Conservation (phyloP, 2,888 invertebrate genomes). For the Tenthredo scrophulariae region DNA sequence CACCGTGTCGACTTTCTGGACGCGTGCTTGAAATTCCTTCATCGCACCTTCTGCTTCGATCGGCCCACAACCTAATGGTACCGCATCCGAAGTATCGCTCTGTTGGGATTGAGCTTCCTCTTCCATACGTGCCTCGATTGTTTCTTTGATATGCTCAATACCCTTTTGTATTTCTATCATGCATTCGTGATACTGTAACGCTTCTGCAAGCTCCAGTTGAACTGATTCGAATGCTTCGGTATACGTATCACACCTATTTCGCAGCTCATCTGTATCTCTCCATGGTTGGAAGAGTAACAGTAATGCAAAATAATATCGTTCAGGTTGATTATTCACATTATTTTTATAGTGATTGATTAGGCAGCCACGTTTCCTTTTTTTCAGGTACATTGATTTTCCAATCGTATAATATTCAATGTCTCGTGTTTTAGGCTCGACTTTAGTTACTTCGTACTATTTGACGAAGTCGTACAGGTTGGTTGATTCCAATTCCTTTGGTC, state of each 20-base stretch:
- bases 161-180: constrained; percentile 51
- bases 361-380: background rate
- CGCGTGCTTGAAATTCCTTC: constrained; percentile 55
- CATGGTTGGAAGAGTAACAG: constrained; percentile 62
- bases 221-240: constrained; percentile 60
- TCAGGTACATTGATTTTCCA: constrained; percentile 46
- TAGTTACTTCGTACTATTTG: too few relatives aligned
- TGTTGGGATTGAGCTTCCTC: constrained; percentile 32
- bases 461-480: too few relatives aligned
- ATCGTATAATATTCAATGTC: constrained; percentile 51
- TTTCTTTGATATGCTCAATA: constrained; percentile 52
- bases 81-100: constrained; percentile 36
- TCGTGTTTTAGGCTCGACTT: background rate
- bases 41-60: constrained; percentile 58
- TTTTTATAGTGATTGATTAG: constrained; percentile 35
- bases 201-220: constrained; percentile 58
- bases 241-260: constrained; percentile 59
- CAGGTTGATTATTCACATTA: constrained; percentile 21
- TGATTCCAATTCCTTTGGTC: too few relatives aligned
- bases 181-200: constrained; percentile 56
- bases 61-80: constrained; percentile 54
- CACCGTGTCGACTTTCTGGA: constrained; percentile 46
- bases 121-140: constrained; percentile 48
- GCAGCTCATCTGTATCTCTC: too few relatives aligned
- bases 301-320: constrained; percentile 12